These are phyloP conservation scores for Pomacea maculata DNA, from an alignment of 1,140 invertebrate genomes.

Conservation along the genomic window DNA sequence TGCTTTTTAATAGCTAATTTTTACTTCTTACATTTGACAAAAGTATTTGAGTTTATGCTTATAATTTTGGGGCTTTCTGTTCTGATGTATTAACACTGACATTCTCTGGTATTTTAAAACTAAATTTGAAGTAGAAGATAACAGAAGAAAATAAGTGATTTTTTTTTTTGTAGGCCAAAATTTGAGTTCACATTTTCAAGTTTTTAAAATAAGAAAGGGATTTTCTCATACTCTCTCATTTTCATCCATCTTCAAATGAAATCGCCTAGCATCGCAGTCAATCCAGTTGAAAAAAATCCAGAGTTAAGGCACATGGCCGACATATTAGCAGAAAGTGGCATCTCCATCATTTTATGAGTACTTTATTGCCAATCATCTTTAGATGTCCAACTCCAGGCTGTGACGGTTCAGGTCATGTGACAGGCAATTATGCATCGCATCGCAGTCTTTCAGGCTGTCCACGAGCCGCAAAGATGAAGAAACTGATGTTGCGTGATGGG, in stretches of 20 bases:
- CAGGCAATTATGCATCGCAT: constrained; percentile 82
- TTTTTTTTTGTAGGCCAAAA: too few species aligned
- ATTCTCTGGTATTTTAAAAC: too few species aligned
- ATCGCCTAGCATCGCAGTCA: neutral
- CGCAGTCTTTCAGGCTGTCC: constrained; percentile 80
- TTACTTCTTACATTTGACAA: too few species aligned
- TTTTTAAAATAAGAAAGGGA: too few species aligned
- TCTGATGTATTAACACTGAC: too few species aligned
- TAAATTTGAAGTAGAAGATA: too few species aligned
- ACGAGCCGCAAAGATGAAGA: constrained; percentile 71
- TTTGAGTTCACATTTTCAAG: too few species aligned
- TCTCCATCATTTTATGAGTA: neutral
- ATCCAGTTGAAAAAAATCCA: neutral
- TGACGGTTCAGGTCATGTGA: constrained; percentile 70
- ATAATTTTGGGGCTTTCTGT: too few species aligned
- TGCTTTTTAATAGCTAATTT: too few species aligned
- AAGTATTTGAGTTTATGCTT: too few species aligned
- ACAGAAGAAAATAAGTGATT: too few species aligned
- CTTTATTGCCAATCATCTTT: constrained; percentile 5
- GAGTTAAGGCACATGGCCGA: too few species aligned
- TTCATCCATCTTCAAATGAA: neutral
- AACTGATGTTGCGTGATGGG: constrained; percentile 51
- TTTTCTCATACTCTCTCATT: neutral
- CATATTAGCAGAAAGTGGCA: neutral
- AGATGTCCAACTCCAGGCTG: constrained; percentile 67